Conservation (phyloP, 1,140 invertebrate species). For the Parasteatoda tepidariorum region DNA sequence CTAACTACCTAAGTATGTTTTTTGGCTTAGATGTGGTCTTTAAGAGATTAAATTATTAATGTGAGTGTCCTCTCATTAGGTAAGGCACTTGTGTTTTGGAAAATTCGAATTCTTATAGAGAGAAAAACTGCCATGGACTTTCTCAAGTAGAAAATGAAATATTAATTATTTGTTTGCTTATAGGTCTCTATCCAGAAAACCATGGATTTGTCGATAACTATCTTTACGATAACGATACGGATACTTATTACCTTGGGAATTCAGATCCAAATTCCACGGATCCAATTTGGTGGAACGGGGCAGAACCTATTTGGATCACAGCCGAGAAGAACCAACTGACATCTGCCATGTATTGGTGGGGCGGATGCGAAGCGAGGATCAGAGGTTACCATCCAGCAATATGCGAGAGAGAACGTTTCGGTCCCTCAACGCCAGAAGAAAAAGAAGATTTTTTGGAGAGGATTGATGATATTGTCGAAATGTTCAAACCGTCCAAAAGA, state of each 20-base stretch:
- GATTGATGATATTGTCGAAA: slow-evolving; percentile 47
- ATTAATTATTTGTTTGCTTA: not conserved
- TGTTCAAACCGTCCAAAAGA: slow-evolving; percentile 28
- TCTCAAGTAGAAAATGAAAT: no score
- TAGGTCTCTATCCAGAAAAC: slow-evolving; percentile 65
- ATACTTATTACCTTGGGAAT: slow-evolving; percentile 64
- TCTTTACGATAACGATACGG: slow-evolving; percentile 64
- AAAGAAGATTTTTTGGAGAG: slow-evolving; percentile 52
- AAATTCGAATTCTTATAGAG: no score
- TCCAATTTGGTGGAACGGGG: slow-evolving; percentile 66
- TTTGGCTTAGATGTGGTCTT: no score
- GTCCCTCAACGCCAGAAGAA: not conserved
- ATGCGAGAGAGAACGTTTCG: slow-evolving; percentile 59
- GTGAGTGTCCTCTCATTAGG: no score
- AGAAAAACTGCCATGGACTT: no score
- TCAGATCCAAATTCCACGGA: slow-evolving; percentile 62
- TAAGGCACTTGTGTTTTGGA: no score
- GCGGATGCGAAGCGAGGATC: slow-evolving; percentile 66
- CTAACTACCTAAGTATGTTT: no score
- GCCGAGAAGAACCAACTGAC: slow-evolving; percentile 64
- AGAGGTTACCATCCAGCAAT: slow-evolving; percentile 63
- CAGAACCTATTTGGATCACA: slow-evolving; percentile 66
- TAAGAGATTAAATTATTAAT: no score
- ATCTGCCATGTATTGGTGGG: slow-evolving; percentile 66
- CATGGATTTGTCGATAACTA: slow-evolving; percentile 66